Conservation (phyloP, 37 sponge, comb jelly and placozoan genomes). For the Haliclona indistincta region DNA sequence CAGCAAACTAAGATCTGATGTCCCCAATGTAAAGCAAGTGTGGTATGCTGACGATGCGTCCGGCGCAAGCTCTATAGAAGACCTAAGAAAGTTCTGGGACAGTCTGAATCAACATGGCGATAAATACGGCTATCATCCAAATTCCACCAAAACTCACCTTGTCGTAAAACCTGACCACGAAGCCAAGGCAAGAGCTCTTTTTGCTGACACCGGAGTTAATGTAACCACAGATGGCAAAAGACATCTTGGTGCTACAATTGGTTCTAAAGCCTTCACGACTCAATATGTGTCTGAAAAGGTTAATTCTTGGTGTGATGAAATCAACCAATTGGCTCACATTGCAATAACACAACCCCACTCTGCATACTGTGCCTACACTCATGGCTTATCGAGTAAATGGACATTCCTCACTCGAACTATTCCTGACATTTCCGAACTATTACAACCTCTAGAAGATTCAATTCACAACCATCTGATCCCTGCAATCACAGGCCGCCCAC, state of each 20-base stretch:
- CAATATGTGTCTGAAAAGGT: constrained; percentile 39
- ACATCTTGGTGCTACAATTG: no score
- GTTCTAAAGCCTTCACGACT: constrained; percentile 19
- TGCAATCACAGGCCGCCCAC: constrained; percentile 29
- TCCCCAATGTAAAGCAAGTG: constrained; percentile 37
- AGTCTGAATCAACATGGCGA: constrained; percentile 19
- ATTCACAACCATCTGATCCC: no score
- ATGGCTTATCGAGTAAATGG: constrained; percentile 8
- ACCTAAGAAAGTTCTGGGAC: constrained; percentile 41
- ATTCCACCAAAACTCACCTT: constrained; percentile 53
- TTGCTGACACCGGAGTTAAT: no score
- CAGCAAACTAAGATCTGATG: not conserved
- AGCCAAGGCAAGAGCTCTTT: constrained; percentile 11
- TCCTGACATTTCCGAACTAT: constrained; percentile 7
- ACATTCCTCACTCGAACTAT: not conserved
- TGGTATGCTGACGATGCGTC: constrained; percentile 61
- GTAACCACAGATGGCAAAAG: no score
- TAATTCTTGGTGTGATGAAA: constrained; percentile 22
- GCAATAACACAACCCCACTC: constrained; percentile 26
- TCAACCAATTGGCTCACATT: constrained; percentile 22
- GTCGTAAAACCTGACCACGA: constrained; percentile 47
- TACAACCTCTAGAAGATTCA: constrained; percentile 32
- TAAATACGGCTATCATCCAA: constrained; percentile 50
- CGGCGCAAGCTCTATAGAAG: constrained; percentile 11
- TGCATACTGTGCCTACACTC: constrained; percentile 18